phyloP scores from a whole-genome alignment of 2,888 invertebrate species.

The Heliconius sara region DNA sequence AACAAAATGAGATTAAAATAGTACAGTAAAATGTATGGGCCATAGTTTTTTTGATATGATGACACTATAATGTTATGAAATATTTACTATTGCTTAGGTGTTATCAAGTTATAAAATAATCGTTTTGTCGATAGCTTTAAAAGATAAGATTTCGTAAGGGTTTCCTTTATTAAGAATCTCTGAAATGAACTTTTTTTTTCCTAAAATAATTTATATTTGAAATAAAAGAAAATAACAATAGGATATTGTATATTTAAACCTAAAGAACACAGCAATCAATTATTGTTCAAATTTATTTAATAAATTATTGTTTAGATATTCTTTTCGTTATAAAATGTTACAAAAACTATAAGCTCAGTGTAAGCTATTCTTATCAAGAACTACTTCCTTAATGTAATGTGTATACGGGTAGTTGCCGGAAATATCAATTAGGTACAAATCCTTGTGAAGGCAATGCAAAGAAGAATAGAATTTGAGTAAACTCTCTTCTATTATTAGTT shows the following conservation, averaged over 20 bases:
- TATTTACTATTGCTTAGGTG: not conserved
- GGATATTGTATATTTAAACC: too few relatives aligned
- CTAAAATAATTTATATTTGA: not conserved
- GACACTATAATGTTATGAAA: not conserved
- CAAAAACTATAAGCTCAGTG: not conserved
- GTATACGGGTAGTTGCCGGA: conserved; percentile 21
- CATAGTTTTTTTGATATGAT: not conserved
- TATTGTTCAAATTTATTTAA: too few relatives aligned
- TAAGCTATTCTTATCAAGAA: conserved; percentile 14
- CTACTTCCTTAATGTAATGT: conserved; percentile 3
- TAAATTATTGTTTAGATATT: too few relatives aligned
- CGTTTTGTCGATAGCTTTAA: not conserved
- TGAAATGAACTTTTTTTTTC: not conserved
- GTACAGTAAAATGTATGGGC: too few relatives aligned
- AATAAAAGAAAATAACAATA: too few relatives aligned
- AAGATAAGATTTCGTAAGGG: not conserved
- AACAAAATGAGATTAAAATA: not conserved
- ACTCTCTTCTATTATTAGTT: not conserved
- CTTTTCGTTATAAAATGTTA: too few relatives aligned
- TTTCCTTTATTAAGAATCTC: not conserved
- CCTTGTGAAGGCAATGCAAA: conserved; percentile 4
- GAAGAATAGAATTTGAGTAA: not conserved
- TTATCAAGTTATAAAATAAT: not conserved
- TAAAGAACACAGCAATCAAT: too few relatives aligned
- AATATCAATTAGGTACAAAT: conserved; percentile 13